These are phyloP conservation scores for Bradypodion ventrale DNA, from an alignment of 2,797 vertebrate genomes.

Conservation along the genomic window DNA sequence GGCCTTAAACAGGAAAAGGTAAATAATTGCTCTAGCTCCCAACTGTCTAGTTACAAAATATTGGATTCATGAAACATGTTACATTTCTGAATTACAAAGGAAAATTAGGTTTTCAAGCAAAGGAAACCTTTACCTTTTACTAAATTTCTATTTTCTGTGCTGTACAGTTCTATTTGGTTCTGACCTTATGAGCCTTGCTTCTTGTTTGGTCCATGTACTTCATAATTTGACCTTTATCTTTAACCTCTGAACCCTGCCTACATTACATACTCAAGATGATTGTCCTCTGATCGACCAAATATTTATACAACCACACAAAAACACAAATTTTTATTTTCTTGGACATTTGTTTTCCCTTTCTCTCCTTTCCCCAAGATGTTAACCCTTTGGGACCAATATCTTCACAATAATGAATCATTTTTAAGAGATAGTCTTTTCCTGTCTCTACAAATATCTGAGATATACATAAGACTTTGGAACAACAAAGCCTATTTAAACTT, in stretches of 20 bases:
- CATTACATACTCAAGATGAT: background rate
- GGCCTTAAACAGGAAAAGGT: too few relatives aligned
- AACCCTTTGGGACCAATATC: too few relatives aligned
- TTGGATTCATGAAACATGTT: too few relatives aligned
- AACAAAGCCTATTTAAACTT: background rate
- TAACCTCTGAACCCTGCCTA: background rate
- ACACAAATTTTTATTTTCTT: background rate
- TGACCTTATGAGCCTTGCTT: slow-evolving; percentile 1
- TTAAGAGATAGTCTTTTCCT: background rate
- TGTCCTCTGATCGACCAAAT: too few relatives aligned
- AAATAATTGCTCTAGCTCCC: too few relatives aligned
- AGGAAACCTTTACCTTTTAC: too few relatives aligned
- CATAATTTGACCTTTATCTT: too few relatives aligned
- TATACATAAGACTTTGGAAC: background rate
- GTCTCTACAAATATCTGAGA: background rate
- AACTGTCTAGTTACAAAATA: too few relatives aligned
- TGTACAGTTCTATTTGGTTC: background rate
- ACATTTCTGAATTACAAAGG: slow-evolving; percentile 33
- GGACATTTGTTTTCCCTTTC: background rate
- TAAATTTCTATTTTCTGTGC: slow-evolving; percentile 5
- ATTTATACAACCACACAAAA: background rate
- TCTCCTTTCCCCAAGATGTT: too few relatives aligned
- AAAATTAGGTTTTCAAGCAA: slow-evolving; percentile 42
- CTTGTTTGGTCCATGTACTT: background rate
- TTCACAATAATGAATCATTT: too few relatives aligned